Evolutionary conservation across 2,797 vertebrate species (phyloP).

Genomic region (Echiichthys vipera): DNA sequence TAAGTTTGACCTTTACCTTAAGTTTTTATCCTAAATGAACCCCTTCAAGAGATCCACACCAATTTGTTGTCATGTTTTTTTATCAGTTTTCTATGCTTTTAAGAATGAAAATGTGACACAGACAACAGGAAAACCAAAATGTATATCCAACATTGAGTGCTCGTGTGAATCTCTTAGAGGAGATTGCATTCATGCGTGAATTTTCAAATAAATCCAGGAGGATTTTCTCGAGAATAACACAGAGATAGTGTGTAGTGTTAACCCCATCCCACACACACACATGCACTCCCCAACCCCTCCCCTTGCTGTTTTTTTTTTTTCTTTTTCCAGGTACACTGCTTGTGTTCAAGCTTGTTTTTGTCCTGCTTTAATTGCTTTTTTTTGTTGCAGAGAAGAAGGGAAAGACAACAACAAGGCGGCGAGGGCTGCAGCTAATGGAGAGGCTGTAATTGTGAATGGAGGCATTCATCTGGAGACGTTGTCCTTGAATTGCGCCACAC

Average conservation of each 20-base stretch:
- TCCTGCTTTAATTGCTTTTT: conserved; percentile 83
- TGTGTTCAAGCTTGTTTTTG: conserved; percentile 79
- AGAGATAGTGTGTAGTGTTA: conserved; percentile 42
- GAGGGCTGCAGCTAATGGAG: conserved; percentile 80
- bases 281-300: conserved; percentile 26
- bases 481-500: conserved; percentile 79
- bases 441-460: conserved; percentile 85
- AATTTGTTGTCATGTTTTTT: neutral
- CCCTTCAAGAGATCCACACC: neutral
- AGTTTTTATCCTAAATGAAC: neutral
- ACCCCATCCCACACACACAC: conserved; percentile 34
- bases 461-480: conserved; percentile 83
- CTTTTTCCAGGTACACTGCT: conserved; percentile 68
- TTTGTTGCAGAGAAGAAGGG: conserved; percentile 71
- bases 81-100: conserved; percentile 11
- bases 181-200: conserved; percentile 49
- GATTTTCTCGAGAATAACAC: conserved; percentile 48
- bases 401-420: conserved; percentile 76
- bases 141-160: conserved; percentile 28
- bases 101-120: conserved; percentile 25
- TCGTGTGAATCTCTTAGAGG: conserved; percentile 39
- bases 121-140: conserved; percentile 15
- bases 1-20: neutral
- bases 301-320: conserved; percentile 47
- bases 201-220: conserved; percentile 52